A percentile compares a stretch with the other conserved stretches of the same genome.
phyloP scores from a whole-genome alignment of 1,140 invertebrate species.

The Papilio machaon region DNA sequence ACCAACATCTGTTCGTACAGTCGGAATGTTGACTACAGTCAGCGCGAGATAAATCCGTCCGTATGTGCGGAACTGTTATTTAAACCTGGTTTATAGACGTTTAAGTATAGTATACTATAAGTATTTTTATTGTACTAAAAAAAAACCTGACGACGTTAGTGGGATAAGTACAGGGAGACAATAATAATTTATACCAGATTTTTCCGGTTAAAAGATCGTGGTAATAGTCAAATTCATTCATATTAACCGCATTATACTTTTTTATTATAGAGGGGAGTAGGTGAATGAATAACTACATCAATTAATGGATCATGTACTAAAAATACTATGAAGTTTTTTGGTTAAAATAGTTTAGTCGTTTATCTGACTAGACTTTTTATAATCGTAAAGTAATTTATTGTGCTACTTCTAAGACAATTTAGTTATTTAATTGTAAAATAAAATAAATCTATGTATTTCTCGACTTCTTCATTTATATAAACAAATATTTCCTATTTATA shows the following conservation, averaged over 20 bases:
- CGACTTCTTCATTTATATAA: neutral
- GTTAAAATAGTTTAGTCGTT: neutral
- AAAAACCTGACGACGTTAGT: no score
- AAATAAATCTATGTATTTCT: neutral
- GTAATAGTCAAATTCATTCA: no score
- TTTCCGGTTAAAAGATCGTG: no score
- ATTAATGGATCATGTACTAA: no score
- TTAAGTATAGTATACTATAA: neutral
- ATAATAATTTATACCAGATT: no score
- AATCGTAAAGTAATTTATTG: no score
- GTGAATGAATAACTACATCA: no score
- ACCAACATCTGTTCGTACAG: neutral
- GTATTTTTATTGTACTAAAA: no score
- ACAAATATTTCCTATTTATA: neutral
- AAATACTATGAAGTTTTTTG: neutral
- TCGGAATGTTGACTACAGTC: slow-evolving; percentile 15
- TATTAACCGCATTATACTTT: no score
- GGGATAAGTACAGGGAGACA: no score
- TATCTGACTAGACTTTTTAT: no score
- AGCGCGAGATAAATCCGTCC: neutral
- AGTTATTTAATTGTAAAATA: neutral
- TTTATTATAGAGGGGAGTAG: no score
- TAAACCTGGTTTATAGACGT: slow-evolving; percentile 11
- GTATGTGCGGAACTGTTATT: neutral
- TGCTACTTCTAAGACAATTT: neutral